Evolutionary conservation across 2,797 vertebrate species (phyloP).

Genomic region (Schizopygopsis malacanthus): DNA sequence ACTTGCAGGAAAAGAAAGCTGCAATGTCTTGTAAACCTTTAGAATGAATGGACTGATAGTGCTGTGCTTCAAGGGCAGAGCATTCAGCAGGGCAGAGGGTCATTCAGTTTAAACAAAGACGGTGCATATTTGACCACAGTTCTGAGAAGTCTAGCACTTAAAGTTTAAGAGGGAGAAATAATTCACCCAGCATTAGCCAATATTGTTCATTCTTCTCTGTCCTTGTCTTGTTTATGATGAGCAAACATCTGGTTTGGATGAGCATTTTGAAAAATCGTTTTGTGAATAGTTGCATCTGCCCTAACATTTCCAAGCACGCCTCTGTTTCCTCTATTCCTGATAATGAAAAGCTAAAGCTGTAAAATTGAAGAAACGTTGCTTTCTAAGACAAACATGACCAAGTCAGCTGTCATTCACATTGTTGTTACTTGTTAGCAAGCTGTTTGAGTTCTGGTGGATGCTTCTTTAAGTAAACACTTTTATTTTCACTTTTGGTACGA

Average conservation of each 20-base stretch:
- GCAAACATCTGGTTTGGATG: constrained; percentile 52
- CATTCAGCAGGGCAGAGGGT: neutral
- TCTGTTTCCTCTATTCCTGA: constrained; percentile 20
- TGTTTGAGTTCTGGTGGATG: neutral
- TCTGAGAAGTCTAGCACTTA: neutral
- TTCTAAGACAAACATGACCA: constrained; percentile 16
- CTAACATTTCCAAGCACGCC: constrained; percentile 42
- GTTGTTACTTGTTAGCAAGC: constrained; percentile 7
- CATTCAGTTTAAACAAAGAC: constrained; percentile 28
- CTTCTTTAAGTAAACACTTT: neutral
- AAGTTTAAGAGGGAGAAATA: constrained; percentile 16
- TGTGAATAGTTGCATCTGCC: constrained; percentile 40
- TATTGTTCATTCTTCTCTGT: constrained; percentile 38
- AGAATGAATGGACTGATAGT: neutral
- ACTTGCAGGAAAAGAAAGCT: neutral
- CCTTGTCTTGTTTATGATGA: constrained; percentile 46
- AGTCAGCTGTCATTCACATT: neutral
- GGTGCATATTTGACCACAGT: neutral
- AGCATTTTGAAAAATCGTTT: constrained; percentile 48
- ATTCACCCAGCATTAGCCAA: constrained; percentile 34
- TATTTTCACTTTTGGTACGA: neutral
- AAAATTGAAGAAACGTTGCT: neutral
- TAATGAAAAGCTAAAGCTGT: constrained; percentile 42
- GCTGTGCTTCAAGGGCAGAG: neutral
- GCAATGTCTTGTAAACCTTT: constrained; percentile 22